A percentile compares a stretch with the other conserved stretches of the same genome.
Evolutionary conservation across 2,797 vertebrate species (phyloP).

Genomic region (Sebastes steindachneri): DNA sequence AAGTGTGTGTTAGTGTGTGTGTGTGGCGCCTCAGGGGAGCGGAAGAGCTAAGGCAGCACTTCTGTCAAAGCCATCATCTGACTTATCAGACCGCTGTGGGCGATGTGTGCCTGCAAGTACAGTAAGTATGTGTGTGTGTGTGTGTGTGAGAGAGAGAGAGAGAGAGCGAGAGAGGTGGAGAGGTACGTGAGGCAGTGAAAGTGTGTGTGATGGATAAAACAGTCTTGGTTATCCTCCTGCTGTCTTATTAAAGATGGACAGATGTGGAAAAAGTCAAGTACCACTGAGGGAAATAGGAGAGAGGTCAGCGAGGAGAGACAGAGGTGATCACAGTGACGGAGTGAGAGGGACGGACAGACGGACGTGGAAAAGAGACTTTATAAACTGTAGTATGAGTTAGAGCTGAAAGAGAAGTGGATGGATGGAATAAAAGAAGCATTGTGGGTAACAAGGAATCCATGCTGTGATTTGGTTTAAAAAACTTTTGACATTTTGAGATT

Average conservation of each 20-base stretch:
- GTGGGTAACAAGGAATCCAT: too few species aligned
- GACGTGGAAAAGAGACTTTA: slow-evolving; percentile 8
- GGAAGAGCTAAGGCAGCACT: slow-evolving; percentile 74
- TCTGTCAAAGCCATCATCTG: slow-evolving; percentile 78
- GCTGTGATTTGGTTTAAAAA: too few species aligned
- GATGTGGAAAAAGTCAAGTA: slow-evolving; percentile 62
- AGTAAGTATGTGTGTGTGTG: neutral
- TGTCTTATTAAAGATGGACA: slow-evolving; percentile 67
- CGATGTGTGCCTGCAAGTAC: slow-evolving; percentile 31
- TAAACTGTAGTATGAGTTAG: neutral
- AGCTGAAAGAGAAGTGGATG: slow-evolving; percentile 9
- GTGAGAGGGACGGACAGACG: slow-evolving; percentile 16
- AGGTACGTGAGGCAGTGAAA: neutral
- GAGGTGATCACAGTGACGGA: slow-evolving; percentile 26
- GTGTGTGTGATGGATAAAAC: slow-evolving; percentile 60
- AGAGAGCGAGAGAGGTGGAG: neutral
- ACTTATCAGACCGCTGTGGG: slow-evolving; percentile 71
- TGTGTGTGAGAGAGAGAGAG: neutral
- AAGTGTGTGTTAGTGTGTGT: slow-evolving; percentile 32
- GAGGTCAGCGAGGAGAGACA: slow-evolving; percentile 42
- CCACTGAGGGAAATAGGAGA: slow-evolving; percentile 24
- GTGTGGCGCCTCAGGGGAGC: slow-evolving; percentile 48
- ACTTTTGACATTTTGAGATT: too few species aligned
- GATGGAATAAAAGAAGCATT: too few species aligned
- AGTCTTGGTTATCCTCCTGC: slow-evolving; percentile 46